A percentile compares a stretch with the other conserved stretches of the same genome.
Evolutionary conservation across 1,140 invertebrate species (phyloP).

Genomic region (Aricia agestis): DNA sequence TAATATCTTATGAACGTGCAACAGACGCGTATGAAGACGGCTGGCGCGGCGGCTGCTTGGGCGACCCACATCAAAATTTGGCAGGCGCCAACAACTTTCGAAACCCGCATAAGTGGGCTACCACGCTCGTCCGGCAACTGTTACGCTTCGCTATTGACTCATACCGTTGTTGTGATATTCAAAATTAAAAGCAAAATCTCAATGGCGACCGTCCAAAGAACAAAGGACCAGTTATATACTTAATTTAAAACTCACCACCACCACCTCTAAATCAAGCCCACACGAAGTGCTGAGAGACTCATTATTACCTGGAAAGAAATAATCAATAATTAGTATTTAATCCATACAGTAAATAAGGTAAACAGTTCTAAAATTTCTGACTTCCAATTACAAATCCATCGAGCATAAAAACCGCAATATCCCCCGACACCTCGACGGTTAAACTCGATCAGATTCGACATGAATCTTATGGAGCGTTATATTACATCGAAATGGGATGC

Average conservation of each 20-base stretch:
- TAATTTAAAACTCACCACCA: background rate
- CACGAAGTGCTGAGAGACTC: background rate
- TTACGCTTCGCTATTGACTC: constrained; percentile 27
- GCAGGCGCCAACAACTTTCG: constrained; percentile 54
- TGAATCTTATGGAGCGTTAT: constrained; percentile 1
- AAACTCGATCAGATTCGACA: background rate
- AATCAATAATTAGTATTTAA: background rate
- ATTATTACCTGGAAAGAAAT: background rate
- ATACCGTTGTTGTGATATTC: constrained; percentile 17
- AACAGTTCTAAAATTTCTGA: background rate
- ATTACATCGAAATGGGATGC: background rate
- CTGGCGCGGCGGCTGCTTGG: constrained; percentile 7
- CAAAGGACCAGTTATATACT: too few relatives aligned
- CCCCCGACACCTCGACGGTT: background rate
- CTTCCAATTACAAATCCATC: background rate
- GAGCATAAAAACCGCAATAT: background rate
- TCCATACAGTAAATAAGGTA: background rate
- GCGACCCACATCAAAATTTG: constrained; percentile 41
- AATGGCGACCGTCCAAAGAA: background rate
- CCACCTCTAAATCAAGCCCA: background rate
- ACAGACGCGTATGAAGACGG: background rate
- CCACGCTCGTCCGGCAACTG: constrained; percentile 6
- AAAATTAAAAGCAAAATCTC: background rate
- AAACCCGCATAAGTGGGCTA: constrained; percentile 31
- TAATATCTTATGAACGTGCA: background rate